phyloP scores from a whole-genome alignment of 2,113 vertebrate species.

The Euleptes europaea region DNA sequence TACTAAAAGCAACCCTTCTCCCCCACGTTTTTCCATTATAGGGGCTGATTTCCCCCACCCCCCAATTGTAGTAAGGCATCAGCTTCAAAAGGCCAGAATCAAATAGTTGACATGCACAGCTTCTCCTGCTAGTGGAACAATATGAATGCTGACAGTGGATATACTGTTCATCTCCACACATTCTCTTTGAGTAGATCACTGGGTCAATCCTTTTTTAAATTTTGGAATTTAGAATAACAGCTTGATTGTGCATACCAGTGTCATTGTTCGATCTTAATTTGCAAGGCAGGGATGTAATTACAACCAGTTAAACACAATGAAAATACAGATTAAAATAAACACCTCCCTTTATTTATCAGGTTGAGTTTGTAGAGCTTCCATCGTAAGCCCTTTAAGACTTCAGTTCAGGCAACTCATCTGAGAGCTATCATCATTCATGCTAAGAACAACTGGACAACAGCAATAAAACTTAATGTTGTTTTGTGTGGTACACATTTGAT shows the following conservation, averaged over 20 bases:
- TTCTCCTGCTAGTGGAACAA: background rate
- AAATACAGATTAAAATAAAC: background rate
- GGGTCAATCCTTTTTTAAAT: background rate
- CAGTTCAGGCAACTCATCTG: no score
- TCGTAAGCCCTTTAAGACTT: no score
- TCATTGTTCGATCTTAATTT: background rate
- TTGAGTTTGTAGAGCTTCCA: no score
- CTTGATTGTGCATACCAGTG: background rate
- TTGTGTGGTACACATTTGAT: no score
- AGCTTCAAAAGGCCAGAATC: background rate
- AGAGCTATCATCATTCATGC: no score
- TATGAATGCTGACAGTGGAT: background rate
- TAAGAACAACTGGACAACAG: no score
- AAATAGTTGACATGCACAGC: background rate
- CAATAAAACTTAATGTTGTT: no score
- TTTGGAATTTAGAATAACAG: background rate
- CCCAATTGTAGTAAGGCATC: background rate
- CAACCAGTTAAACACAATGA: background rate
- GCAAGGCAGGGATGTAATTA: background rate
- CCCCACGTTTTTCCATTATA: background rate
- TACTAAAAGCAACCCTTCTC: background rate
- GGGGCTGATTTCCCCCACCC: no score
- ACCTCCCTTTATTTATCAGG: background rate
- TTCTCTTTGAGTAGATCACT: background rate
- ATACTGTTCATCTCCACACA: background rate